Evolutionary conservation across 2,888 invertebrate genomes (phyloP).

Genomic region (Pandemis cinnamomeana): DNA sequence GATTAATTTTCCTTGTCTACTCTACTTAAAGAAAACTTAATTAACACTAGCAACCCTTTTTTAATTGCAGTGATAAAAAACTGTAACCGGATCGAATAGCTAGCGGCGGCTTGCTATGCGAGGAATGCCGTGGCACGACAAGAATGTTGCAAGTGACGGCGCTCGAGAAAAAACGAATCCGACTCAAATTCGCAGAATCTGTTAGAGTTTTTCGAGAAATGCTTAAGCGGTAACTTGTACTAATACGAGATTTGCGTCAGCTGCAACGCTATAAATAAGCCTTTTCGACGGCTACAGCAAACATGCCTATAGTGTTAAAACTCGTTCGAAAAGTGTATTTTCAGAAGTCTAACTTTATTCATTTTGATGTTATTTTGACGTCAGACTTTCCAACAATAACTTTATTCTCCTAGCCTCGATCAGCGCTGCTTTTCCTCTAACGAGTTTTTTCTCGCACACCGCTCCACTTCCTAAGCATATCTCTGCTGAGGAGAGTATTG

Average conservation of each 20-base stretch:
- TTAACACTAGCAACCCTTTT: background rate
- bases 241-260: background rate
- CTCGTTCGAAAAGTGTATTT: background rate
- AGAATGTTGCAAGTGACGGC: slow-evolving; percentile 3
- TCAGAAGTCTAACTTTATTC: background rate
- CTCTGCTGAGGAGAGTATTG: no score
- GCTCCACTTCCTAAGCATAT: no score
- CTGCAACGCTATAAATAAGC: background rate
- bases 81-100: slow-evolving; percentile 4
- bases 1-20: background rate
- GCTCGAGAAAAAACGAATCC: slow-evolving; percentile 10
- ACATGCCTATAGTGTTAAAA: background rate
- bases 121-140: slow-evolving; percentile 17
- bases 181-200: slow-evolving; percentile 1
- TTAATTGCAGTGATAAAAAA: background rate
- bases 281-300: background rate
- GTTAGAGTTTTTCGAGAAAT: background rate
- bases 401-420: no score
- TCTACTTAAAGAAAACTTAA: background rate
- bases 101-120: background rate
- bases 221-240: background rate
- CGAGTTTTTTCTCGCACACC: no score
- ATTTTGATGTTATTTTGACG: no score
- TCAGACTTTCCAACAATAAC: no score
- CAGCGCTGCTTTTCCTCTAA: no score